These are phyloP conservation scores for Paramormyrops kingsleyae DNA, from an alignment of 2,113 vertebrate species.

Conservation along the genomic window DNA sequence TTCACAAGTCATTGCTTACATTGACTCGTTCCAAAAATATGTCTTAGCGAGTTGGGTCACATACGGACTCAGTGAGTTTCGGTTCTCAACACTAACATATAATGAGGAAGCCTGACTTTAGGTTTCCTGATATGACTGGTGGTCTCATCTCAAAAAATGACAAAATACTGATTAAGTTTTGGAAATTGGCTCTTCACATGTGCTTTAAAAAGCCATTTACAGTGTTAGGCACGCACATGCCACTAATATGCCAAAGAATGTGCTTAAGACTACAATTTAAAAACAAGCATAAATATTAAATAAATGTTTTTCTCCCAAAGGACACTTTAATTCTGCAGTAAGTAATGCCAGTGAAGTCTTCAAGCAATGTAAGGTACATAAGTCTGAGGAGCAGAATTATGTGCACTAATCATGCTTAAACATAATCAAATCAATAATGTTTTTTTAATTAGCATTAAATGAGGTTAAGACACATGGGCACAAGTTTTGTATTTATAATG, in stretches of 20 bases:
- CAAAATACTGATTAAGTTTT: background rate
- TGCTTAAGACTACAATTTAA: background rate
- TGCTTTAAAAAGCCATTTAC: background rate
- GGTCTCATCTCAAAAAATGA: background rate
- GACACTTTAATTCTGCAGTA: background rate
- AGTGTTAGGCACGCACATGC: background rate
- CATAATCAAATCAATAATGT: too few relatives aligned
- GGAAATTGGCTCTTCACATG: background rate
- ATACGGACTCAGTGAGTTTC: background rate
- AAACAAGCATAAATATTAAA: background rate
- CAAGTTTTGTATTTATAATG: too few relatives aligned
- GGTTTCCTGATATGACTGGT: background rate
- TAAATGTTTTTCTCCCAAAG: background rate
- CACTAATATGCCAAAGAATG: background rate
- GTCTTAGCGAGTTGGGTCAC: background rate
- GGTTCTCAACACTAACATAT: background rate
- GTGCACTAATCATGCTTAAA: too few relatives aligned
- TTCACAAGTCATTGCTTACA: background rate
- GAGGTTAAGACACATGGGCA: too few relatives aligned
- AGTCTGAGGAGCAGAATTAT: too few relatives aligned
- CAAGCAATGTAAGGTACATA: too few relatives aligned
- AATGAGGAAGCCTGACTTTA: background rate
- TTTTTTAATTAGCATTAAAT: too few relatives aligned
- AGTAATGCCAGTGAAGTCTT: too few relatives aligned
- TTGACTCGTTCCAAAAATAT: background rate